phyloP scores from a whole-genome alignment of 2,113 vertebrate species.

The Fukomys damarensis region DNA sequence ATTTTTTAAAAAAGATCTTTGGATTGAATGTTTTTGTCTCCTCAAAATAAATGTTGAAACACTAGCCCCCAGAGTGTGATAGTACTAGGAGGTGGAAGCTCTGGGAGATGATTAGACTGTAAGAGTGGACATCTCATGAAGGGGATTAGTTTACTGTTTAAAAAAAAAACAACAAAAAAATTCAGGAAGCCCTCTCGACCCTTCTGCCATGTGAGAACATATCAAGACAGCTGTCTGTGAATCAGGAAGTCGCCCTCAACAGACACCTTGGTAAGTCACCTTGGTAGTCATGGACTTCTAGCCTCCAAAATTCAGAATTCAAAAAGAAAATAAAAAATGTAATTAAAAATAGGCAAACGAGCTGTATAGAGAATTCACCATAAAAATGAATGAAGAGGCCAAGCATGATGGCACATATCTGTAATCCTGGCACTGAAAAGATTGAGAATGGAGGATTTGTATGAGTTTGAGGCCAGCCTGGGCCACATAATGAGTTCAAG shows the following conservation, averaged over 20 bases:
- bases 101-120: neutral
- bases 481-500: neutral
- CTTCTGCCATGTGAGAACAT: neutral
- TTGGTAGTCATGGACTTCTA: neutral
- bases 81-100: neutral
- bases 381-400: neutral
- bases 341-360: neutral
- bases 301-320: neutral
- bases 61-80: neutral
- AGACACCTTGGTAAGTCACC: no score
- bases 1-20: neutral
- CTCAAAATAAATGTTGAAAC: neutral
- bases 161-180: neutral
- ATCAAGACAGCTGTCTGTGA: neutral
- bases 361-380: neutral
- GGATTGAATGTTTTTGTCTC: neutral
- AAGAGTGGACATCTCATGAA: neutral
- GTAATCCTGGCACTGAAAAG: neutral
- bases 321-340: neutral
- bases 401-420: neutral
- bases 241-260: neutral
- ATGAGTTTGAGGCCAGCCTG: neutral
- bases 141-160: neutral
- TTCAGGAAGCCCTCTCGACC: neutral
- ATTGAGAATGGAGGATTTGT: neutral